phyloP scores from a whole-genome alignment of 1,140 invertebrate genomes.

The Drosophila quadrilineata region DNA sequence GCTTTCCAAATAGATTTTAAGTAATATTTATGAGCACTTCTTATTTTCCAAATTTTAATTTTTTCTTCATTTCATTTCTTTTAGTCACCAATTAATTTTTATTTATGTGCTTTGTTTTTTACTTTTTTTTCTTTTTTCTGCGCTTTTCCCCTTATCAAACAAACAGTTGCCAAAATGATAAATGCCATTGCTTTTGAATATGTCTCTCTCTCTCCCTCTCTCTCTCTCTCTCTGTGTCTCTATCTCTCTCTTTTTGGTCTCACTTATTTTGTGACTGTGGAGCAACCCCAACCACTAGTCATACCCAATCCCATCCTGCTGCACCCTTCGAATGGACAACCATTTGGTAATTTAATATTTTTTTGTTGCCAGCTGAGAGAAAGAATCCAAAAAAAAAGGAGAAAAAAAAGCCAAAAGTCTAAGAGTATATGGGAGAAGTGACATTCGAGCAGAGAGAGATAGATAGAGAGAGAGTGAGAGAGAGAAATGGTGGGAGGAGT shows the following conservation, averaged over 20 bases:
- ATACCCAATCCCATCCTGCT: not conserved
- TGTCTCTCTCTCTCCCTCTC: constrained; percentile 24
- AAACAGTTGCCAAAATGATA: constrained; percentile 79
- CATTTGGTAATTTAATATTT: constrained; percentile 73
- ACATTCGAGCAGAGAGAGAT: constrained; percentile 40
- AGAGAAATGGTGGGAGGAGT: too few relatives aligned
- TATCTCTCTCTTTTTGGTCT: not conserved
- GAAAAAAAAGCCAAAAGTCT: not conserved
- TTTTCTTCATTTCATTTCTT: constrained; percentile 16
- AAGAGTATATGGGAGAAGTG: constrained; percentile 39
- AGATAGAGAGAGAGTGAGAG: too few relatives aligned
- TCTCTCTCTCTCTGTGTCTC: not conserved
- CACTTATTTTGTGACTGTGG: too few relatives aligned
- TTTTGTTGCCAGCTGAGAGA: constrained; percentile 29
- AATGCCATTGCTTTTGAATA: constrained; percentile 59
- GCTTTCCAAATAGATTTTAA: constrained; percentile 64
- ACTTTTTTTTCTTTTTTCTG: constrained; percentile 30
- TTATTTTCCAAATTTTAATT: constrained; percentile 4
- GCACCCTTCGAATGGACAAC: constrained; percentile 4
- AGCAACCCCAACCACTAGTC: too few relatives aligned
- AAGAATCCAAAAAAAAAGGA: not conserved
- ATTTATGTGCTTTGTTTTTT: constrained; percentile 51
- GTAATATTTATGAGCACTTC: constrained; percentile 61
- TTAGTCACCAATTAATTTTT: constrained; percentile 61
- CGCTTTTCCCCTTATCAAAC: constrained; percentile 70